A percentile compares a stretch with the other conserved stretches of the same genome.
Conservation (phyloP, 2,888 invertebrate species). For the Cremastinae sp. region DNA sequence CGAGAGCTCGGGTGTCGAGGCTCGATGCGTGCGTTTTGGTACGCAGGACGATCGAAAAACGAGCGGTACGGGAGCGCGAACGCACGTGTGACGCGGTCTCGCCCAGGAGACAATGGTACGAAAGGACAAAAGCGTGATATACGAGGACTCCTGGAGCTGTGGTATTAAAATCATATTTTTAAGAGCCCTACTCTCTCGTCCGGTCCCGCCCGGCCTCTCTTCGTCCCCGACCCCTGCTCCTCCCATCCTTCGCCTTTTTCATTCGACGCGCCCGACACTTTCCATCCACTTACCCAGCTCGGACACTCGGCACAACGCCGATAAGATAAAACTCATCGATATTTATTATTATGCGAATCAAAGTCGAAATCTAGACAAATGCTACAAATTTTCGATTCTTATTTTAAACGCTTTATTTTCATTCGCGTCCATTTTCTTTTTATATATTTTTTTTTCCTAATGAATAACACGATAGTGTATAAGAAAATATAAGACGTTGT, state of each 20-base stretch:
- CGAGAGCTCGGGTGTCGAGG: too few species aligned
- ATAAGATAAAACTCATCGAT: too few species aligned
- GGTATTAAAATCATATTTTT: conserved; percentile 80
- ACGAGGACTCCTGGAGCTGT: conserved; percentile 74
- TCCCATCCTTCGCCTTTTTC: conserved; percentile 15
- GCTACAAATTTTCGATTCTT: too few species aligned
- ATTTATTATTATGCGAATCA: too few species aligned
- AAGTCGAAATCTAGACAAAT: too few species aligned
- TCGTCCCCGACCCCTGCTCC: not conserved
- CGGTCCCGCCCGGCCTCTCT: conserved; percentile 29
- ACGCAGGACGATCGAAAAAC: conserved; percentile 8
- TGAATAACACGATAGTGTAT: too few species aligned
- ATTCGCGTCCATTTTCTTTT: too few species aligned
- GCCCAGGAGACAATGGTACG: conserved; percentile 77
- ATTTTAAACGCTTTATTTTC: too few species aligned
- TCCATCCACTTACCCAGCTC: conserved; percentile 54
- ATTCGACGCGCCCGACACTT: conserved; percentile 65
- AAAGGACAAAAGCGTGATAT: conserved; percentile 79
- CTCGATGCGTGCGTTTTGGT: conserved; percentile 8
- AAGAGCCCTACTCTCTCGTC: conserved; percentile 68
- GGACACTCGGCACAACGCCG: too few species aligned
- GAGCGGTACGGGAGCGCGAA: not conserved
- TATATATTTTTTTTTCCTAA: too few species aligned
- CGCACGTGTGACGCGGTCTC: conserved; percentile 57
- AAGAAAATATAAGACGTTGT: too few species aligned